Evolutionary conservation across 2,888 invertebrate species (phyloP), one percentile per base, ranked within the genome.

Genomic region (Amorpha juglandis): DNA sequence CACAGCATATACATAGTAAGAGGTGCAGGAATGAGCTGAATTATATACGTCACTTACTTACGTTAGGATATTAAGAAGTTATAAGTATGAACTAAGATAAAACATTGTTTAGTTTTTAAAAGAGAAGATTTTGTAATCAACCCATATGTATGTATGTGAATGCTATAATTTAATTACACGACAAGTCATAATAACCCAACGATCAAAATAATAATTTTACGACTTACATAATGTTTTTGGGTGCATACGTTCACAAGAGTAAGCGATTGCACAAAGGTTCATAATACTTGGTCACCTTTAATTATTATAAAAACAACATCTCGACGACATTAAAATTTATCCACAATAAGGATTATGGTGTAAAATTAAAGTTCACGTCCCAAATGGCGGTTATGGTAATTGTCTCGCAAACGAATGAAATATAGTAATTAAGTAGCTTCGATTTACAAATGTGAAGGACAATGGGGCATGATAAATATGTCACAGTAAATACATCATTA

Each of bases 351-450:
- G 14, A 4, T 52, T 33, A 27, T 12, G 52, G 14, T 58, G 58
- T 42, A 42, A 58, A 58, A 58, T 19, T 42, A 42, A 58, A 58
- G 58, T 58, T 58, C 58, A 58, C 38, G 11, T 58, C 42, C 42
- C 42, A 58, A 58, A 19, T 11, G 19, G 16, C 53, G 14, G 14
- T 33, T 6, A 8, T 8, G 16, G 16, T 42, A 42, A 58, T 58
- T 58, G 42, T 58, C 19, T 58, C 58, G 38, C 19, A 42, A 50
- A 50, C 19, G 19, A 50, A 19, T 55, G 16, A 38, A 55, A 55
- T 58, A 58, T 58, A 58, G 58, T 42, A 58, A 58, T 58, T 58
- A 58, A 19, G 38, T n/a, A 35, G 35, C 53, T 38, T 58, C 58
- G 38, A 58, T 58, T 42, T 42, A 6, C 38, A 58, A 21, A 58